A percentile compares a stretch with the other conserved stretches of the same genome.
These are phyloP conservation scores for Ischnura elegans DNA, from an alignment of 2,888 invertebrate species.

Conservation along the genomic window DNA sequence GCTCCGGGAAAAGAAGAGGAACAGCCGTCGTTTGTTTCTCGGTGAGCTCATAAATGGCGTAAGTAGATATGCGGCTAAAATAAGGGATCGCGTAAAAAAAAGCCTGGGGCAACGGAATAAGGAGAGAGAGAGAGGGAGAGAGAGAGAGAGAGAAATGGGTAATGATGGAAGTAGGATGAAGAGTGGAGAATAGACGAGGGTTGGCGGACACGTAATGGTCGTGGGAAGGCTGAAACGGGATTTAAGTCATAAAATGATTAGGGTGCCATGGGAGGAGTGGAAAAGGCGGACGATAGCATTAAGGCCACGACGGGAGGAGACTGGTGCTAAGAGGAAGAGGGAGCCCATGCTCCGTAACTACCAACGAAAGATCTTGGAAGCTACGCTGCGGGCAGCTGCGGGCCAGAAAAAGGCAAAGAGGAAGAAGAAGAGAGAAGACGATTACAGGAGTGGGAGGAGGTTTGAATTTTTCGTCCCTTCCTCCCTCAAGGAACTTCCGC, in stretches of 20 bases:
- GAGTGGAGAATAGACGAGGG: background rate
- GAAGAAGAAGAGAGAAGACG: background rate
- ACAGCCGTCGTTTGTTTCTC: background rate
- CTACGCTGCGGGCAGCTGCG: background rate
- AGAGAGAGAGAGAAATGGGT: background rate
- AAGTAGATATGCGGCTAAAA: background rate
- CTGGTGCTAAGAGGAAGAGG: background rate
- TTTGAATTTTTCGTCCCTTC: too few relatives aligned
- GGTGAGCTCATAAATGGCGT: background rate
- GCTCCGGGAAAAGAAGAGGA: background rate
- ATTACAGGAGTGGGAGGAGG: too few relatives aligned
- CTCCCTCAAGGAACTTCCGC: too few relatives aligned
- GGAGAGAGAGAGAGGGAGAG: background rate
- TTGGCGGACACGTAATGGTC: background rate
- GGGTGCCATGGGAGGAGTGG: conserved; percentile 32
- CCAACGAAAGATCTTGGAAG: background rate
- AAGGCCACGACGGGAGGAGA: background rate
- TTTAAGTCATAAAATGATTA: conserved; percentile 60
- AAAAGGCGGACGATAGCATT: conserved; percentile 18
- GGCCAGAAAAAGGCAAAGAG: conserved; percentile 6
- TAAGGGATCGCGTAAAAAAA: background rate
- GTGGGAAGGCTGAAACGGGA: conserved; percentile 41
- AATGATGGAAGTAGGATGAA: background rate
- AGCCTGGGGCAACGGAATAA: background rate
- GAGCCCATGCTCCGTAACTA: background rate